Evolutionary conservation across 2,113 vertebrate species (phyloP), one percentile per base, ranked within the genome.

Genomic region (Telmatochromis sp.): DNA sequence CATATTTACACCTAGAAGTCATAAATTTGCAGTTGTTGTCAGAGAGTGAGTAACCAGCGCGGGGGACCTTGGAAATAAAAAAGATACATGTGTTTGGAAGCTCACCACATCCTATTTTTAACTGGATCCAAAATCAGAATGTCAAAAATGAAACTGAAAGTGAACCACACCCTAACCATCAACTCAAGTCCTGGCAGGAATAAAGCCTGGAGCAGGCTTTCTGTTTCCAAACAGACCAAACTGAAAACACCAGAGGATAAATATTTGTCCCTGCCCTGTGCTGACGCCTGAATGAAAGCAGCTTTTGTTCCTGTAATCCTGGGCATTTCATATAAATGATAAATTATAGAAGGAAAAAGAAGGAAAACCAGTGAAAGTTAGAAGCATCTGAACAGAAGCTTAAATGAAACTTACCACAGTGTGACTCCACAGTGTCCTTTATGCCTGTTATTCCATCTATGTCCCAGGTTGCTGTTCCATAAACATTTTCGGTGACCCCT

Each of bases 61-160:
- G 9, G 23, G 4, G 6, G 6, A 19, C 15, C 26, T 75, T 28
- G 40, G 40, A 28, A 55, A 28, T 57, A n/a, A 65, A 21, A 14
- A 10, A 7, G 55, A 57, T 11, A 3, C 1, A 21, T 19, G 4
- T 42, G 17, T 78, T 78, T 78, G 31, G 60, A 7, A 12, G 60
- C 31, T 65, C 17, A 0, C 9, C 60, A 5, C 6, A 35, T 12
- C 17, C 31, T 65, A 35, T 68, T 68, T 68, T 78, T 33, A 51
- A n/a, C 9, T 8, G 17, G 9, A 49, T 13, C 15, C 70, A 78
- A 49, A 5, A 23, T 26, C 5, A 2, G 47, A 15, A 9, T 12
- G 2, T 49, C 42, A 68, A 87, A 87, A 83, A 4, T 47, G 63
- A 93, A 93, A 91, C 11, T 49, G 84, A 93, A 92, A 91, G 80